Evolutionary conservation across 1,140 invertebrate species (phyloP).

Genomic region (Temnothorax longispinosus): DNA sequence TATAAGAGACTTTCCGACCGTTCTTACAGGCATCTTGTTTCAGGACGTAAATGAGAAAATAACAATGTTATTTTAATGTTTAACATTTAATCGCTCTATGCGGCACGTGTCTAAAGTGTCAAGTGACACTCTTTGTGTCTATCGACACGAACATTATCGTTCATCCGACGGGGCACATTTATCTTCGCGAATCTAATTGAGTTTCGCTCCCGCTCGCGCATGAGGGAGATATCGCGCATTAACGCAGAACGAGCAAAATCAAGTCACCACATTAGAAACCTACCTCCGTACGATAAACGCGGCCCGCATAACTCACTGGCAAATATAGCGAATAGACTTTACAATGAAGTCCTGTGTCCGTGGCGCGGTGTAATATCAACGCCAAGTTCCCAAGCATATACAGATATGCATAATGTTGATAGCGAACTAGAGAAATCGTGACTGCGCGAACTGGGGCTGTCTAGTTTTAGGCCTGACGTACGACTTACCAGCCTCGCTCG

Average conservation of each 20-base stretch:
- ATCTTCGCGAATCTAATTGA: slow-evolving; percentile 28
- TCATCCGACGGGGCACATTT: not conserved
- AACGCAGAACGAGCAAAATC: slow-evolving; percentile 43
- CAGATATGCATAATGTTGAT: slow-evolving; percentile 26
- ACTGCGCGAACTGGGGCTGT: not conserved
- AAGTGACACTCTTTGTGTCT: too few relatives aligned
- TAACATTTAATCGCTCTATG: not conserved
- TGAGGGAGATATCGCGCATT: slow-evolving; percentile 25
- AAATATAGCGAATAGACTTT: slow-evolving; percentile 45
- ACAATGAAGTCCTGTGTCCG: slow-evolving; percentile 32
- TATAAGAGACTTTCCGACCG: not conserved
- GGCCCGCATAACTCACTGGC: slow-evolving; percentile 1
- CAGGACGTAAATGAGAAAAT: not conserved
- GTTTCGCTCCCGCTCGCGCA: not conserved
- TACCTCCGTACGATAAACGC: slow-evolving; percentile 27
- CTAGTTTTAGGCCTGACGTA: not conserved
- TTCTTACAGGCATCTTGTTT: not conserved
- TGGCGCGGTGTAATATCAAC: slow-evolving; percentile 35
- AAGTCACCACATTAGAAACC: slow-evolving; percentile 33
- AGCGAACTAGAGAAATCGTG: slow-evolving; percentile 21
- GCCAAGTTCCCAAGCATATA: slow-evolving; percentile 8
- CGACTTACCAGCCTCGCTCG: not conserved
- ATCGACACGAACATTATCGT: not conserved
- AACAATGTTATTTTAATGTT: not conserved
- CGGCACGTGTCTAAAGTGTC: not conserved